Evolutionary conservation across 35 echinoderm and acorn worm species (phyloP), one percentile per base, ranked within the genome.

Genomic region (Eucidaris tribuloides): DNA sequence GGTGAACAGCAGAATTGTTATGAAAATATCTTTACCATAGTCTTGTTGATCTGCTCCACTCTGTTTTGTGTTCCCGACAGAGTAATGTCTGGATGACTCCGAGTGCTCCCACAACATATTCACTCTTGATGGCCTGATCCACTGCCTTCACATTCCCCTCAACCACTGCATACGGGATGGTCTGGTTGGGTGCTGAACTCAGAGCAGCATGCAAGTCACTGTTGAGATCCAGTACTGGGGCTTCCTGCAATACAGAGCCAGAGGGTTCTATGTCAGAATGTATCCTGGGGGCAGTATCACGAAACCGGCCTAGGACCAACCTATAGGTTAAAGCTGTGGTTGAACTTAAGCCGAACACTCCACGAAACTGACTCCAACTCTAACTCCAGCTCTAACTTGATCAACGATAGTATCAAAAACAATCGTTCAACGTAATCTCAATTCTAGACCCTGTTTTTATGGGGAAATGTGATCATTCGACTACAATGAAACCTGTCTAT

Each of bases 31-130:
- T 78, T 72, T 55, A 93, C 96, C 96, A 99, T 82, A 99, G 63
- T 45, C 91, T 92, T 40, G 90, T 93, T 18, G 86, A 85, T 64
- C 72, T 89, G 68, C 90, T 99, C 96, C 96, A 99, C 71, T 99
- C 91, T 42, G 91, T 93, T 37, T 90, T 99, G 49, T 99, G 96
- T 62, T 99, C 96, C 44, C 81, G 89, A 60, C 91, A 88, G 66
- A 99, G 77, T 14, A 93, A 24, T 14, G 82, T 82, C 39, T 99
- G 96, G 6, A 99, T 93, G 20, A 99, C 82, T 19, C 96, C 96
- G 6, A 43, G 40, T 13, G 86, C 79, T 22, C 91, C 96, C 65
- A 79, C 60, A 11, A 90, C 87, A 87, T 99, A 83, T 34, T 93
- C 86, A 60, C 96, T 93, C 44, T 58, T 79, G 22, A 93, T 80